These are phyloP conservation scores for Mylabris sibirica DNA, from an alignment of 2,888 invertebrate species.

Conservation along the genomic window DNA sequence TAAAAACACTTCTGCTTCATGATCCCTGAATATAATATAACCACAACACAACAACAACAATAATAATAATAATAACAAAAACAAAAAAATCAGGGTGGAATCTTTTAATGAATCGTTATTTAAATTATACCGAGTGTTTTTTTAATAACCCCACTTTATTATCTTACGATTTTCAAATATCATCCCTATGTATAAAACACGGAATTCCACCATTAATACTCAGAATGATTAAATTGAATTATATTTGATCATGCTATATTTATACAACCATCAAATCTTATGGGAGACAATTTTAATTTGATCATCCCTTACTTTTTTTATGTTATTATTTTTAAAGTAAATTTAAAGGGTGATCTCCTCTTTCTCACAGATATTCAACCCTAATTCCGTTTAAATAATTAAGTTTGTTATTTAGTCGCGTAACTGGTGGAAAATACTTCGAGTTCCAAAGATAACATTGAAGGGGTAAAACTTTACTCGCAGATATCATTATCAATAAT, in stretches of 20 bases:
- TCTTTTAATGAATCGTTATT: not conserved
- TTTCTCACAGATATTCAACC: not conserved
- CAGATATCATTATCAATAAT: conserved; percentile 7
- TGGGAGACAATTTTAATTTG: not conserved
- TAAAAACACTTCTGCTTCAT: conserved; percentile 27
- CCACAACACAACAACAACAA: not conserved
- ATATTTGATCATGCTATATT: not conserved
- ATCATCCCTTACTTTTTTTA: not conserved
- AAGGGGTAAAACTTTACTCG: not conserved
- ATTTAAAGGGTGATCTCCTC: not conserved
- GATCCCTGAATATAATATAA: conserved; percentile 2
- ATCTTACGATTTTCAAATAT: not conserved
- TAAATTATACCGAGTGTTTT: too few relatives aligned
- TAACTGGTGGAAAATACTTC: conserved; percentile 1
- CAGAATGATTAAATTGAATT: not conserved
- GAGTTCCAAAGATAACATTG: conserved; percentile 4
- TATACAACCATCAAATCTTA: not conserved
- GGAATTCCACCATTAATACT: not conserved
- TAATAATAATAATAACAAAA: too few relatives aligned
- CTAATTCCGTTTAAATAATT: conserved; percentile 2
- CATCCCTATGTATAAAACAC: not conserved
- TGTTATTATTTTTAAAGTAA: not conserved
- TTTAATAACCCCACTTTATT: not conserved
- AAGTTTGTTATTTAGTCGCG: not conserved
- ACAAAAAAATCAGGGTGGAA: conserved; percentile 1